Evolutionary conservation across 2,888 invertebrate genomes (phyloP).

Genomic region (Harmothoe impar): DNA sequence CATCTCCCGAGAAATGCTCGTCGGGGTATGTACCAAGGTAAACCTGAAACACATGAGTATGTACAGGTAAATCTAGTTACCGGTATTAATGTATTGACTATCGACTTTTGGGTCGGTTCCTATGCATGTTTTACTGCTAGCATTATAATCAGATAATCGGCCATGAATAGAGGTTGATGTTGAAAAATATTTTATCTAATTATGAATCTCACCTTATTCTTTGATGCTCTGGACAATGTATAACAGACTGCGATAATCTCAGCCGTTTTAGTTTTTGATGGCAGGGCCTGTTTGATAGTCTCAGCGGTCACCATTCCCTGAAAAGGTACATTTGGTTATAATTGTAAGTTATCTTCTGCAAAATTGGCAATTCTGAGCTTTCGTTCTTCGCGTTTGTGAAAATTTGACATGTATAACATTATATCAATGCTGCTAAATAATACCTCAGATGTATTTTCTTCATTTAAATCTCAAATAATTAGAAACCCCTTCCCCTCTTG

Average conservation of each 20-base stretch:
- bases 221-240: slow-evolving; percentile 63
- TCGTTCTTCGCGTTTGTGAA: no score
- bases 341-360: no score
- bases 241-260: slow-evolving; percentile 69
- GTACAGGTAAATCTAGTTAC: no score
- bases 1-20: slow-evolving; percentile 64
- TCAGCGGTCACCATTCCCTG: slow-evolving; percentile 44
- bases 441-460: no score
- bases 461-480: no score
- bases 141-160: background rate
- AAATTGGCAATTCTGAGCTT: background rate
- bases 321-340: no score
- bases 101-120: background rate
- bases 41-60: slow-evolving; percentile 34
- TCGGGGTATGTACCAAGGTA: slow-evolving; percentile 66
- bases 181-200: no score
- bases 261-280: slow-evolving; percentile 65
- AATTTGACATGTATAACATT: no score
- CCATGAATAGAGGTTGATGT: no score
- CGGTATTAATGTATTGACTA: background rate
- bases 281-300: slow-evolving; percentile 63
- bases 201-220: slow-evolving; percentile 66
- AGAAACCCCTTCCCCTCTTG: no score
- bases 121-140: background rate
- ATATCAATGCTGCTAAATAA: no score